Percentiles rank a stretch among this genome's conserved stretches.
Evolutionary conservation across 1,140 invertebrate genomes (phyloP).

Genomic region (Spodoptera litura): DNA sequence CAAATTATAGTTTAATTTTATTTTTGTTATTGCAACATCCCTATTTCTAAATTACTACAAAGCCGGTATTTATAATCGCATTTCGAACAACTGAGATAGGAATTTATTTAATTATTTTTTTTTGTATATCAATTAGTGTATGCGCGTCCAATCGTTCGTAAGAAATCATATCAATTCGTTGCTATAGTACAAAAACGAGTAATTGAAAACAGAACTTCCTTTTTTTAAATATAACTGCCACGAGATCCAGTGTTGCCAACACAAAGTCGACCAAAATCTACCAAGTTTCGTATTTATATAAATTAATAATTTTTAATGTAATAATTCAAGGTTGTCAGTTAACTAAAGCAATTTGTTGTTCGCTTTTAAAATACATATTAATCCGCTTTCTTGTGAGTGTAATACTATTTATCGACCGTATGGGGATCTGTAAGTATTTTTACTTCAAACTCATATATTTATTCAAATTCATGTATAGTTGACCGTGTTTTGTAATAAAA

Average conservation of each 20-base stretch:
- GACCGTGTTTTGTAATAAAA: neutral
- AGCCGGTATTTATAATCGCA: conserved; percentile 16
- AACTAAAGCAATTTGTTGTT: conserved; percentile 71
- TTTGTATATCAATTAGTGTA: conserved; percentile 5
- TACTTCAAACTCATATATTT: conserved; percentile 11
- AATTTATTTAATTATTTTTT: neutral
- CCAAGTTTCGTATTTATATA: conserved; percentile 51
- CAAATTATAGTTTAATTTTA: too few relatives aligned
- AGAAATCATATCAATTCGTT: conserved; percentile 60
- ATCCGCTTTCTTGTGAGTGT: conserved; percentile 76
- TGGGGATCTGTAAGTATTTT: conserved; percentile 68
- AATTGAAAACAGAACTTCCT: conserved; percentile 9
- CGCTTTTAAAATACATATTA: conserved; percentile 69
- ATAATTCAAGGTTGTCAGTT: conserved; percentile 68
- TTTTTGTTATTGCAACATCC: too few relatives aligned
- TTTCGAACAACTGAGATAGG: neutral
- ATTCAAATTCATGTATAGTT: conserved; percentile 7
- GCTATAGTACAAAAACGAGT: conserved; percentile 68
- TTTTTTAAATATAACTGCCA: conserved; percentile 33
- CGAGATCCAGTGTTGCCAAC: conserved; percentile 58
- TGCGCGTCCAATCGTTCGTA: conserved; percentile 26
- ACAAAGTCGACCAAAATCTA: conserved; percentile 61
- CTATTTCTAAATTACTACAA: neutral
- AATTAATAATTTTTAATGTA: conserved; percentile 35
- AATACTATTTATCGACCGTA: conserved; percentile 58